A percentile compares a stretch with the other conserved stretches of the same genome.
Evolutionary conservation across 1,140 invertebrate genomes (phyloP).

Genomic region (Patella vulgata): DNA sequence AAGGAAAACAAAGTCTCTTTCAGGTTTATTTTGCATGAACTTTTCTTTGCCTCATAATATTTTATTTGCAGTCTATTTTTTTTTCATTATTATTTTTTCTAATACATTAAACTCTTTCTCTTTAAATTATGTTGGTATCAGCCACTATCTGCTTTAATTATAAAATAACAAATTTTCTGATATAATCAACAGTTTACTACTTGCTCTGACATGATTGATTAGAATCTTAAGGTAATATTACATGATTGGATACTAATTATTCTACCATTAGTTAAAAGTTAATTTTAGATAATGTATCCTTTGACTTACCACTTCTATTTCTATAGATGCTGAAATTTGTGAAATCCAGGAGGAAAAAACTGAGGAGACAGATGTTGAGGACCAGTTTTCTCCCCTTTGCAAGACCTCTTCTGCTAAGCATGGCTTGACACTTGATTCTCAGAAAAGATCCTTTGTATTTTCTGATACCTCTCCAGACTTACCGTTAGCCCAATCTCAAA

Average conservation of each 20-base stretch:
- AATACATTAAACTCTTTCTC: too few species aligned
- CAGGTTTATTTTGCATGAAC: constrained; percentile 16
- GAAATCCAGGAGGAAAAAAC: constrained; percentile 52
- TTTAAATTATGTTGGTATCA: too few species aligned
- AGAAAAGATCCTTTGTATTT: constrained; percentile 36
- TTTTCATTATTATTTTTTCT: not conserved
- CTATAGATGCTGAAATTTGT: constrained; percentile 53
- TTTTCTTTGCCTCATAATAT: constrained; percentile 13
- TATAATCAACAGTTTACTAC: too few species aligned
- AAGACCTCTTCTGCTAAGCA: constrained; percentile 40
- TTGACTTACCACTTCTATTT: constrained; percentile 40
- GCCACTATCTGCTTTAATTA: too few species aligned
- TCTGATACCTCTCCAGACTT: constrained; percentile 50
- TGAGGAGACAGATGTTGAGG: constrained; percentile 56
- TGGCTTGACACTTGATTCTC: constrained; percentile 33
- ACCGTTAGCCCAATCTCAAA: too few species aligned
- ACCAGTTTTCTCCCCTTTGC: constrained; percentile 56
- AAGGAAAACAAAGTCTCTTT: constrained; percentile 4
- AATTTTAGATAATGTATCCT: not conserved
- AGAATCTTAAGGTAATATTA: too few species aligned
- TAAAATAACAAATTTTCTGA: too few species aligned
- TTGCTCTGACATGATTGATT: too few species aligned
- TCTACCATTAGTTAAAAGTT: not conserved
- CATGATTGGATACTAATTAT: too few species aligned
- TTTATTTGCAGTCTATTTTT: constrained; percentile 17